Percentiles rank a stretch among this genome's conserved stretches.
Evolutionary conservation across 2,888 invertebrate species (phyloP).

Genomic region (Pyrochroa serraticornis): DNA sequence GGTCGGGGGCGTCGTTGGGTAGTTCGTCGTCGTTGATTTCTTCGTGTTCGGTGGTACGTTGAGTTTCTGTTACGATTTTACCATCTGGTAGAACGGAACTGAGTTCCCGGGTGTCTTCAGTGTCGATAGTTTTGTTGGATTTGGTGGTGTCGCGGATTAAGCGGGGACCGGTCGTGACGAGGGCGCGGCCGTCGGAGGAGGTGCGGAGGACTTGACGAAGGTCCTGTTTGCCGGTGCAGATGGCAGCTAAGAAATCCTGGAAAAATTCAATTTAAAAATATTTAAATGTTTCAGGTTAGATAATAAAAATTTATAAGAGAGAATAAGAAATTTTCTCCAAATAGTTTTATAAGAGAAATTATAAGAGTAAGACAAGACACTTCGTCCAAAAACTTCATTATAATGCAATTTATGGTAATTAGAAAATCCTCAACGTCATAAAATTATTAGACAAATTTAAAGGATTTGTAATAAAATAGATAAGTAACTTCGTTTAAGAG

Average conservation of each 20-base stretch:
- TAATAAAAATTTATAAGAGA: too few species aligned
- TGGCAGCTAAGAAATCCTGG: slow-evolving; percentile 78
- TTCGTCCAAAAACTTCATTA: too few species aligned
- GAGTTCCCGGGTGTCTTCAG: slow-evolving; percentile 80
- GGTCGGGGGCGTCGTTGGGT: slow-evolving; percentile 64
- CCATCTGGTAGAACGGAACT: slow-evolving; percentile 82
- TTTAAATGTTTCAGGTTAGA: background rate
- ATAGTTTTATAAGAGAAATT: too few species aligned
- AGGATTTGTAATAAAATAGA: too few species aligned
- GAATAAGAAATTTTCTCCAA: too few species aligned
- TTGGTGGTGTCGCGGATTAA: slow-evolving; percentile 77
- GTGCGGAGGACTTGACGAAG: slow-evolving; percentile 70
- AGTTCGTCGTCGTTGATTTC: slow-evolving; percentile 81
- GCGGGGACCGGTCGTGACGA: slow-evolving; percentile 72
- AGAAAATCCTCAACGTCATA: too few species aligned
- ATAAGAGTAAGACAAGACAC: too few species aligned
- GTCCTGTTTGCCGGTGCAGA: slow-evolving; percentile 69
- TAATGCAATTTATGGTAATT: too few species aligned
- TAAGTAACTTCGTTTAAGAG: too few species aligned
- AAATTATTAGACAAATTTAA: too few species aligned
- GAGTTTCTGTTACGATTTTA: slow-evolving; percentile 83
- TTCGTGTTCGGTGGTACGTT: slow-evolving; percentile 84
- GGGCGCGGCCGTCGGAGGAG: slow-evolving; percentile 61
- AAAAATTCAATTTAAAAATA: slow-evolving; percentile 45
- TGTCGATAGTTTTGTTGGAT: slow-evolving; percentile 82